phyloP scores from a whole-genome alignment of 2,888 invertebrate species.

The Diplolepis rosae region DNA sequence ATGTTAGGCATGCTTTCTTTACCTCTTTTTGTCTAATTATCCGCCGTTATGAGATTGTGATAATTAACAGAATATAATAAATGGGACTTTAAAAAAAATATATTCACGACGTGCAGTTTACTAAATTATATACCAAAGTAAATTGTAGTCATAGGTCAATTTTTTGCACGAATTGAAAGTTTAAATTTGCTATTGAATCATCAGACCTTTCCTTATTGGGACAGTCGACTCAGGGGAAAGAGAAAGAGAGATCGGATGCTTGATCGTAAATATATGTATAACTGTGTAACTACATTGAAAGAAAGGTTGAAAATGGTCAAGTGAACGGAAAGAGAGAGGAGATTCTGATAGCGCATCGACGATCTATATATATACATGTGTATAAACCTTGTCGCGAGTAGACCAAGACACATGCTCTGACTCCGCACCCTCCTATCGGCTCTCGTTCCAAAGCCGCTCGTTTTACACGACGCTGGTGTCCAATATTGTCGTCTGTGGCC shows the following conservation, averaged over 20 bases:
- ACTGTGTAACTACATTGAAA: not conserved
- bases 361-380: constrained; percentile 38
- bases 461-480: constrained; percentile 49
- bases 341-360: constrained; percentile 40
- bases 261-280: not conserved
- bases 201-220: not conserved
- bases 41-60: too few relatives aligned
- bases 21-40: too few relatives aligned
- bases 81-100: too few relatives aligned
- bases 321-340: constrained; percentile 25
- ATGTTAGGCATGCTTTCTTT: too few relatives aligned
- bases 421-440: constrained; percentile 35
- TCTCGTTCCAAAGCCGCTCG: constrained; percentile 43
- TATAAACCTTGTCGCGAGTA: constrained; percentile 38
- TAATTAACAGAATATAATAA: too few relatives aligned
- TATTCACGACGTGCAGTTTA: too few relatives aligned
- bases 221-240: not conserved
- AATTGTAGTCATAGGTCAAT: too few relatives aligned
- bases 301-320: constrained; percentile 14
- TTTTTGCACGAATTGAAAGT: not conserved
- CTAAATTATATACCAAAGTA: too few relatives aligned
- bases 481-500: constrained; percentile 47
- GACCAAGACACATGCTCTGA: constrained; percentile 39
- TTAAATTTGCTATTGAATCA: constrained; percentile 26
- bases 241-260: not conserved